Evolutionary conservation across 1,140 invertebrate species (phyloP).

Genomic region (Spodoptera frugiperda): DNA sequence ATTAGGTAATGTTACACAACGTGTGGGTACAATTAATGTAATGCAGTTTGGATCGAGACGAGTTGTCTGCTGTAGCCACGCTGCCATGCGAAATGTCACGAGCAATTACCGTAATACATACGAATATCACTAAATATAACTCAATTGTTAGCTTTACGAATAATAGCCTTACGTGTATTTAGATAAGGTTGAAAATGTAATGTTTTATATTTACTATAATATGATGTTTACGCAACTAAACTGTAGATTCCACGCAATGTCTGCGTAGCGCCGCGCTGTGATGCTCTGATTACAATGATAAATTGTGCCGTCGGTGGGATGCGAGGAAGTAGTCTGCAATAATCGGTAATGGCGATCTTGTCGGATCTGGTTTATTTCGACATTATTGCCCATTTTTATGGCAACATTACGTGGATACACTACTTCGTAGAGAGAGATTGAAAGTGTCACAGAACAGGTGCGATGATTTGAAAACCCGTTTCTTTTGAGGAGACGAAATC

Average conservation of each 20-base stretch:
- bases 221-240: conserved; percentile 10
- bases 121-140: not conserved
- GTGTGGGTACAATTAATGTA: conserved; percentile 12
- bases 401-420: too few relatives aligned
- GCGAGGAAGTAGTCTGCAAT: conserved; percentile 1
- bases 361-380: not conserved
- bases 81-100: conserved; percentile 23
- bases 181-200: not conserved
- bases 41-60: not conserved
- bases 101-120: conserved; percentile 14
- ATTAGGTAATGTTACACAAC: conserved; percentile 30
- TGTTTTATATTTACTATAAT: not conserved
- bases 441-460: too few relatives aligned
- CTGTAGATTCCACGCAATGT: conserved; percentile 15
- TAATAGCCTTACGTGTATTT: not conserved
- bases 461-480: too few relatives aligned
- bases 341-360: not conserved
- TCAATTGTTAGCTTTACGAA: not conserved
- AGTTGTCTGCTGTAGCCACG: too few relatives aligned
- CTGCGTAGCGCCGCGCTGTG: not conserved
- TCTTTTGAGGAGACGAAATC: too few relatives aligned
- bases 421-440: too few relatives aligned
- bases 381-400: not conserved
- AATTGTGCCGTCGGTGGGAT: conserved; percentile 14
- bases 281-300: conserved; percentile 43